Evolutionary conservation across 2,797 vertebrate species (phyloP).

Genomic region (Macrochelys suwanniensis): DNA sequence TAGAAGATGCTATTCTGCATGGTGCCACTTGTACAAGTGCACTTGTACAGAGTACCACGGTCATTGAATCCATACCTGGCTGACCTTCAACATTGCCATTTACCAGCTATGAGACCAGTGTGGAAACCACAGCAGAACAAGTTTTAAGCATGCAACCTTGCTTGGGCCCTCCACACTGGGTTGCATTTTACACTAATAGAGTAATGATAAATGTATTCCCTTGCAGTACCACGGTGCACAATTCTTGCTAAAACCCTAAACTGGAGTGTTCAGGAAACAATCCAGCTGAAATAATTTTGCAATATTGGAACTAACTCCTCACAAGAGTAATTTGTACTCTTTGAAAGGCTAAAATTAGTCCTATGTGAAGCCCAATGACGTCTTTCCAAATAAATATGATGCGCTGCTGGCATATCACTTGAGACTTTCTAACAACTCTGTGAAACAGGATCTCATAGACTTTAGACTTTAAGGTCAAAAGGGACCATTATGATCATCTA

Average conservation of each 20-base stretch:
- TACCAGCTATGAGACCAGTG: background rate
- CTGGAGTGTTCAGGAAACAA: background rate
- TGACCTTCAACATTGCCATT: background rate
- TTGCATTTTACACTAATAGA: background rate
- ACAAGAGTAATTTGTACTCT: background rate
- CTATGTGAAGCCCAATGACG: background rate
- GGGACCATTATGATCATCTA: no score
- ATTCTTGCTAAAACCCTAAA: background rate
- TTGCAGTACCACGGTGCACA: background rate
- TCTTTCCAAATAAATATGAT: background rate
- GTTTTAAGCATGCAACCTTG: background rate
- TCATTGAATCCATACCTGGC: background rate
- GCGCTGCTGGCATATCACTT: background rate
- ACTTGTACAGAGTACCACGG: background rate
- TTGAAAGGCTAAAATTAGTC: background rate
- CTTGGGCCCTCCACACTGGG: background rate
- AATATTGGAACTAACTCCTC: background rate
- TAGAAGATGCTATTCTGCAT: background rate
- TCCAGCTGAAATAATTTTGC: background rate
- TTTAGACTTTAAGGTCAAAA: no score
- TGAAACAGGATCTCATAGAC: background rate
- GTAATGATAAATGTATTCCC: background rate
- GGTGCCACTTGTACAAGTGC: background rate
- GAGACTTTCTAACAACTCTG: conserved; percentile 8
- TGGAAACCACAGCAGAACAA: background rate